Evolutionary conservation across 2,797 vertebrate genomes (phyloP).

Genomic region (Acanthornis magna): DNA sequence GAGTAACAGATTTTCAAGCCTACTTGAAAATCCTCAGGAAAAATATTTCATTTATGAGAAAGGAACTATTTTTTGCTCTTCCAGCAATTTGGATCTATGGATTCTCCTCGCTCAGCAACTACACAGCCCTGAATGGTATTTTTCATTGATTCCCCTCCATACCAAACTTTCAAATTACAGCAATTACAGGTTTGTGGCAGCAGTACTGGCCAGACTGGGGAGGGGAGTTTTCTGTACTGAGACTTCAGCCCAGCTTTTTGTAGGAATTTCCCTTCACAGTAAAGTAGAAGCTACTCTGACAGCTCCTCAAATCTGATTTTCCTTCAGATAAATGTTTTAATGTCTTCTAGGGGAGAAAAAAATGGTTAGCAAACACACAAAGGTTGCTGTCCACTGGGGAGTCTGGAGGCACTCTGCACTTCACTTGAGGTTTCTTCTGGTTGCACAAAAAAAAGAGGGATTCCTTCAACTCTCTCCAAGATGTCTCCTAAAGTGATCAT

Average conservation of each 20-base stretch:
- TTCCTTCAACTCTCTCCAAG: not conserved
- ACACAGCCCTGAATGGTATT: not conserved
- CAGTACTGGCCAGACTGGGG: no score
- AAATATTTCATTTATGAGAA: not conserved
- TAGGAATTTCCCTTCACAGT: not conserved
- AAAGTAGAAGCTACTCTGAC: not conserved
- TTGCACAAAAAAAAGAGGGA: not conserved
- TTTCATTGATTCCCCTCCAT: not conserved
- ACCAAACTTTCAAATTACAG: not conserved
- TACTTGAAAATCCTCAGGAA: not conserved
- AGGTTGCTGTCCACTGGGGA: not conserved
- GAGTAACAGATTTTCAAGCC: not conserved
- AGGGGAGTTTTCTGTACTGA: not conserved
- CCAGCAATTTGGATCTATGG: not conserved
- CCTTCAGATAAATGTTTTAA: not conserved
- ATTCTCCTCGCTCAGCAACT: not conserved
- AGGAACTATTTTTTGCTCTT: not conserved
- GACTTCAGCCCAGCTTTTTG: not conserved
- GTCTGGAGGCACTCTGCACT: no score
- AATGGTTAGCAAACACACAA: not conserved
- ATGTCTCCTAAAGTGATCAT: not conserved
- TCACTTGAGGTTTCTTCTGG: not conserved
- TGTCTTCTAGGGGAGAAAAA: not conserved
- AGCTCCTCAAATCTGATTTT: not conserved
- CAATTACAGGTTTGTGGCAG: not conserved